Evolutionary conservation across 2,888 invertebrate genomes (phyloP), one percentile per base, ranked within the genome.

Genomic region (Sesia apiformis): DNA sequence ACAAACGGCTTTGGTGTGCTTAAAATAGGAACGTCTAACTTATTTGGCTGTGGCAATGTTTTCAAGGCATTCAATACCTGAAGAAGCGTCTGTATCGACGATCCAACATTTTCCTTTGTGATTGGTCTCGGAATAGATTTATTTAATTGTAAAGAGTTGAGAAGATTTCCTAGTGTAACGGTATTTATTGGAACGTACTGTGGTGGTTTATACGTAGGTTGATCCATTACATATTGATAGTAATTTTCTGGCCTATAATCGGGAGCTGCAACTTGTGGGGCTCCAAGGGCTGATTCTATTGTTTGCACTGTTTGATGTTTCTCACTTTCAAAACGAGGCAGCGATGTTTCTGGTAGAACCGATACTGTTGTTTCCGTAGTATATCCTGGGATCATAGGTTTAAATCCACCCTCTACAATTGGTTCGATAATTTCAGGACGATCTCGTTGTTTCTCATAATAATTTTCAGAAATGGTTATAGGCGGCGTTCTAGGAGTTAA

Each of bases 101-200:
- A 92, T 63, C 95, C 94, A 51, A 96, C 93, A 67, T 96, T 96
- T 62, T 94, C 93, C 54, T 93, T 91, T 4, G 94, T 95, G 39
- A 96, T 89, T 5, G 92, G 93, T 63, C 94, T 93, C 0, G 96
- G 95, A 62, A 96, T 84, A 51, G 94, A 93, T 77, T 95, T 94
- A 63, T 93, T 93, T 23, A 94, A 85, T 75, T 95, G 95, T 40
- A 95, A 83, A 56, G 94, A 93, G 70, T 93, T 93, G 46, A 95
- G 70, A 59, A 96, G 91, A 60, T 93, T 90, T 38, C 78, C 78
- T 57, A 88, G 64, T 49, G 74, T 76, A 51, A 78, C 66, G 5
- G 75, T 66, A 56, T 78, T 78, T 5, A 76, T 59, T 53, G 70
- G 57, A 46, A 64, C 64, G 52, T 65, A 57, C 54, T 72, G 67